phyloP scores from a whole-genome alignment of 30 jellyfish, hydroid and myxozoan genomes.

The Haliclystus octoradiatus region DNA sequence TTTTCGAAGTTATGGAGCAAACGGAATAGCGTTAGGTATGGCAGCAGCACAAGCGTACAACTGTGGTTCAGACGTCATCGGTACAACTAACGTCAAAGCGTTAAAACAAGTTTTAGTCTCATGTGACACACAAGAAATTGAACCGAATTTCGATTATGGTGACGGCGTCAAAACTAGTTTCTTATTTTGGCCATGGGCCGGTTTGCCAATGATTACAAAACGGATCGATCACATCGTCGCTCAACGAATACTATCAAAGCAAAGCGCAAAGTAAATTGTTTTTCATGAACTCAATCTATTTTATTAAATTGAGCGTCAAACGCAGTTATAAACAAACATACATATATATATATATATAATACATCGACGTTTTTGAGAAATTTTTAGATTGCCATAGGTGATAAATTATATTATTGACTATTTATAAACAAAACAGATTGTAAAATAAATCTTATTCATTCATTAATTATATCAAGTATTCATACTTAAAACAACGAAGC shows the following conservation, averaged over 20 bases:
- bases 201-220: background rate
- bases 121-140: background rate
- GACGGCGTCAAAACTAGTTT: background rate
- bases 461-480: too few species aligned
- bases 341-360: too few species aligned
- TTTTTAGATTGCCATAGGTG: too few species aligned
- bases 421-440: too few species aligned
- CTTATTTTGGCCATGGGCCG: background rate
- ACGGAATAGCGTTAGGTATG: background rate
- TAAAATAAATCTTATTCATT: too few species aligned
- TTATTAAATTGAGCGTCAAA: too few species aligned
- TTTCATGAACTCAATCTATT: too few species aligned
- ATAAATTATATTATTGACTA: too few species aligned
- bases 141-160: background rate
- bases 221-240: slow-evolving; percentile 1
- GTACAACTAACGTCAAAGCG: background rate
- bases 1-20: background rate
- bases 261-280: too few species aligned
- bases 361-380: too few species aligned
- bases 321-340: too few species aligned
- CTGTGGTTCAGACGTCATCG: background rate
- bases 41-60: background rate
- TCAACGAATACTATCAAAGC: background rate
- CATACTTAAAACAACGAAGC: too few species aligned
- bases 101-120: background rate